phyloP scores from a whole-genome alignment of 2,797 vertebrate genomes.

The Cossypha caffra region DNA sequence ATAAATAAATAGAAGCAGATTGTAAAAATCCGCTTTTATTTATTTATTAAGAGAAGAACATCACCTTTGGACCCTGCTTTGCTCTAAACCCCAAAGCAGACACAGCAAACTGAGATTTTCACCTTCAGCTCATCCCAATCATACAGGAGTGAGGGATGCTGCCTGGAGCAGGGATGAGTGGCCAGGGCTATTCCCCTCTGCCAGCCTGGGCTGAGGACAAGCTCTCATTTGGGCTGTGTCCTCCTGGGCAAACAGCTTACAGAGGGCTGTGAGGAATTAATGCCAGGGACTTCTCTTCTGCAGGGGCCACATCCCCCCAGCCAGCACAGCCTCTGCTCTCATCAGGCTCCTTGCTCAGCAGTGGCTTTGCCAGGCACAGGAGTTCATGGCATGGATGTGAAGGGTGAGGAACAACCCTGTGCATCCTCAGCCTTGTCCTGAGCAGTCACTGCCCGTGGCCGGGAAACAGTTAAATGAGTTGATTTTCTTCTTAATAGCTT shows the following conservation, averaged over 20 bases:
- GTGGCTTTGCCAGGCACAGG: background rate
- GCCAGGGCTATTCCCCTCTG: background rate
- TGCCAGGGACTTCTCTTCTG: background rate
- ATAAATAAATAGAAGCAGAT: background rate
- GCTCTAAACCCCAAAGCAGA: background rate
- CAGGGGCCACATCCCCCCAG: background rate
- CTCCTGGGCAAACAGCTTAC: background rate
- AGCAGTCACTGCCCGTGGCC: background rate
- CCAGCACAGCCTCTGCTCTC: fast-evolving
- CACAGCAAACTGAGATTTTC: background rate
- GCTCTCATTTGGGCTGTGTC: background rate
- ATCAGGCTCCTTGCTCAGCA: fast-evolving
- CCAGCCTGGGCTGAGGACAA: background rate
- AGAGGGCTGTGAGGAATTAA: fast-evolving
- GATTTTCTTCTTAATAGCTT: background rate
- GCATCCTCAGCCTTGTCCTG: background rate
- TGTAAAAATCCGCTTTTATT: background rate
- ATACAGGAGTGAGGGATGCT: fast-evolving
- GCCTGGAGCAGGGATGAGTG: background rate
- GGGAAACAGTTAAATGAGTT: background rate
- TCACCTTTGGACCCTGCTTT: background rate
- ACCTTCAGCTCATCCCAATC: background rate
- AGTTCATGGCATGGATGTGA: fast-evolving
- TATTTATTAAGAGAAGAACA: background rate
- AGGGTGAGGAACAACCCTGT: background rate